phyloP scores from a whole-genome alignment of 2,797 vertebrate genomes.

The Lagocephalus sceleratus region DNA sequence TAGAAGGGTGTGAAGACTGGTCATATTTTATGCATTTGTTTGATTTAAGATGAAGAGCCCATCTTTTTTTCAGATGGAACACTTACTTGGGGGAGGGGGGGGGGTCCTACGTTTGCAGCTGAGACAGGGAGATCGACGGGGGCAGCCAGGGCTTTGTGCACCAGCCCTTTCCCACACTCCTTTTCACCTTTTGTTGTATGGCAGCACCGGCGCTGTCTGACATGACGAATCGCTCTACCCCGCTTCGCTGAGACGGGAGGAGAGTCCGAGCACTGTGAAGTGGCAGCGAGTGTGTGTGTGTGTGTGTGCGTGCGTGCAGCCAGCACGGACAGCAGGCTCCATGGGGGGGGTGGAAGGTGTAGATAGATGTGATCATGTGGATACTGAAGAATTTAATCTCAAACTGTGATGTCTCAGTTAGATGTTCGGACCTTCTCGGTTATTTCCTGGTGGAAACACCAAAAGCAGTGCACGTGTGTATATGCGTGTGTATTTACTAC shows the following conservation, averaged over 20 bases:
- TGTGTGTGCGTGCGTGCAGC: constrained; percentile 2
- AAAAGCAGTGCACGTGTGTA: no score
- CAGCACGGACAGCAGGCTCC: no score
- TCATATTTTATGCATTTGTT: constrained; percentile 20
- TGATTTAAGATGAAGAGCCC: background rate
- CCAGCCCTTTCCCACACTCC: constrained; percentile 77
- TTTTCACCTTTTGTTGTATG: constrained; percentile 75
- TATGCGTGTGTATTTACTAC: no score
- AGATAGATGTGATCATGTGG: no score
- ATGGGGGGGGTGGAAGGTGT: no score
- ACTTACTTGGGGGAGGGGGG: constrained; percentile 34
- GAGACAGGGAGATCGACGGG: constrained; percentile 65
- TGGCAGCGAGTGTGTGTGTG: constrained; percentile 13
- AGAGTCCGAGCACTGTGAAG: constrained; percentile 35
- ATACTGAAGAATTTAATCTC: no score
- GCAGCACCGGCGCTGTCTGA: constrained; percentile 62
- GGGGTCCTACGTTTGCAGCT: constrained; percentile 44
- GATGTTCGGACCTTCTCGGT: no score
- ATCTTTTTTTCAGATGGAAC: background rate
- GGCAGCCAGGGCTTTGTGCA: constrained; percentile 71
- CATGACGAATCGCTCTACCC: constrained; percentile 73
- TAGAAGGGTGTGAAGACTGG: constrained; percentile 34
- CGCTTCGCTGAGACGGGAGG: constrained; percentile 49
- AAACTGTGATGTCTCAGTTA: no score
- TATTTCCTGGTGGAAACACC: no score